Base-by-base conservation (phyloP, 2,797 vertebrate genomes). In the Acrossocheilus fasciatus region DNA sequence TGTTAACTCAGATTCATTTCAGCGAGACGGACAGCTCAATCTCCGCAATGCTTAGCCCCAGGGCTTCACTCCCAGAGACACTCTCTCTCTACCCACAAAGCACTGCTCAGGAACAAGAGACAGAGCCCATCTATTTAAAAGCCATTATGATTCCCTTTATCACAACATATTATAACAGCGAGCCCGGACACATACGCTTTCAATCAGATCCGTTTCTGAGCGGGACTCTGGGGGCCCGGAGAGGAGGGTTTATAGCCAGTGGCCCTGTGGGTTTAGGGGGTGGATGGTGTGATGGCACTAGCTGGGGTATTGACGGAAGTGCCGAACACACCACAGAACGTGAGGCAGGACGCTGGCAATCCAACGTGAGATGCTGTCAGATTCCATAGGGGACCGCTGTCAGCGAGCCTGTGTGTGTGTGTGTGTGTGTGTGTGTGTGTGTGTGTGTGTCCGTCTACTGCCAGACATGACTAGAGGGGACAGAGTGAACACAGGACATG, bases 11-110 rank as follows among this genome's bases (percentile, higher is more conserved):
- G 95, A 95, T 94, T 96, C 95, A 95, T 96, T 96, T 95, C 92
- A 93, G 93, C 89, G 94, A 96, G 95, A 96, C 94, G 93, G 96
- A 96, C 96, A 96, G 96, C 95, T 96, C 95, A 96, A 96, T 96
- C 95, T 96, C 93, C 92, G 90, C 93, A 93, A 95, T 92, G 93
- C 95, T 93, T 93, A 84, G 96, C 96, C 96, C 91, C 93, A 90
- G 96, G 96, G 94, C 92, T 92, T 93, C 88, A 89, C 92, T 92
- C 90, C 92, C 93, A 91, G 93, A 93, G 91, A 90, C 91, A 88
- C 91, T 89, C 92, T 92, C 93, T 52, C 72, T 82, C 74, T 83
- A n/a, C 57, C n/a, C 23, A 52, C 83, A 77, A 74, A 77, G 64
- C 73, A 34, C 83, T 73, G 68, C 82, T 73, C 82, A 54, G 86